Base-by-base conservation (phyloP, 2,113 vertebrate species). In the Columba livia region DNA sequence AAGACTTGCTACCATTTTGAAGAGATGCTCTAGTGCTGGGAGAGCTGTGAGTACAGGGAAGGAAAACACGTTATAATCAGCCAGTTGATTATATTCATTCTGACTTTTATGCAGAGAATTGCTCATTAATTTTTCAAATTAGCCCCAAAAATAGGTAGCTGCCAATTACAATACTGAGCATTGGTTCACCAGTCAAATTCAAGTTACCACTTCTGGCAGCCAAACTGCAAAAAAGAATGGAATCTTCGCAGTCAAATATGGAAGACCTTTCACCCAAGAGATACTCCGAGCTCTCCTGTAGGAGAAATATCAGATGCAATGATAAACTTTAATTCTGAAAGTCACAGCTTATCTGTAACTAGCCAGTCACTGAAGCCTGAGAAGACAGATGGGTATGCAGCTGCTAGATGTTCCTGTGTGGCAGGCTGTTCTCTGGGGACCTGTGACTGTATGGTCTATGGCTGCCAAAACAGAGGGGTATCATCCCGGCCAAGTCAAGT, bases 71-170 rank as follows among this genome's bases (percentile, higher is more conserved):
- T 62, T 78, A 15, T 38, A 70, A 62, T 87, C n/a, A 83, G 34
- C 58, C 3, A 3, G 48, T 71, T 94, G 69, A 94, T 82, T 21
- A 60, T 92, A 89, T 74, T 70, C 4, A 16, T 85, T 57, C 72
- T 20, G 32, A 93, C 42, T 85, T 85, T 70, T 56, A 44, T 70
- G 51, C 17, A 65, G 64, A 88, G 24, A 90, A 88, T 79, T 88
- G 42, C 38, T 93, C 38, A 56, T 83, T 62, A 81, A 75, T 85
- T 90, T 94, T 85, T 88, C n/a, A 83, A 70, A 88, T 84, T 74
- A 78, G 44, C 31, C 24, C n/a, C 18, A 0, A 28, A 80, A 88
- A 50, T 32, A 79, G 44, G 32, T 88, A 64, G 19, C 50, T 3
- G 21, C 50, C 18, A 53, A 23, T 88, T 78, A 77, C 1, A 5